Evolutionary conservation across 2,797 vertebrate genomes (phyloP).

Genomic region (Phrynocephalus guinanensis): DNA sequence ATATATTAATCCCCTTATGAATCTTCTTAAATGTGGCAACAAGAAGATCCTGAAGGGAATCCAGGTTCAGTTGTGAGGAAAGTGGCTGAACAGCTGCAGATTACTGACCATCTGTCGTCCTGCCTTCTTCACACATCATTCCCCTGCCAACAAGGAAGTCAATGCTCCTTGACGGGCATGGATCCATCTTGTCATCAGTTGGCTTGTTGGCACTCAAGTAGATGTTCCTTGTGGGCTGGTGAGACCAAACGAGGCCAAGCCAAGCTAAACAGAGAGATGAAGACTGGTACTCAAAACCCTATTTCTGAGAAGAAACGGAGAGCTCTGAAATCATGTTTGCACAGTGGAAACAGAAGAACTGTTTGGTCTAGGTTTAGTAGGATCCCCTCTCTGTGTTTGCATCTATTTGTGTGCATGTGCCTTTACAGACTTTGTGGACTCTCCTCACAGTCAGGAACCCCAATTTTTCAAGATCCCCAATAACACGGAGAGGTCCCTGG

Average conservation of each 20-base stretch:
- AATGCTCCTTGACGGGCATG: not conserved
- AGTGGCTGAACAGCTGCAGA: not conserved
- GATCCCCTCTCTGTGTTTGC: not conserved
- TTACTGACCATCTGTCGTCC: not conserved
- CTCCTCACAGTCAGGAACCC: not conserved
- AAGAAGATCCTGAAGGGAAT: not conserved
- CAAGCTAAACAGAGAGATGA: conserved; percentile 14
- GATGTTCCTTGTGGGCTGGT: conserved; percentile 16
- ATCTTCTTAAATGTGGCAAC: conserved; percentile 10
- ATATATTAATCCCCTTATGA: not conserved
- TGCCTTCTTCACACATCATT: not conserved
- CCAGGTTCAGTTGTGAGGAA: not conserved
- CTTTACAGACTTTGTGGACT: not conserved
- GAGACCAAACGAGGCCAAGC: not conserved
- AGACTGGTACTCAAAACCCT: not conserved
- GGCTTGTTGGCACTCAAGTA: not conserved
- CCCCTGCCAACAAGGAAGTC: not conserved
- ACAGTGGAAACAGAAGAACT: not conserved
- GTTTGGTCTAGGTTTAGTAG: not conserved
- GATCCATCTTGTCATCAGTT: conserved; percentile 8
- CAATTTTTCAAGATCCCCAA: too few relatives aligned
- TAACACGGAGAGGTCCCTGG: too few relatives aligned
- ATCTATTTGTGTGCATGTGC: not conserved
- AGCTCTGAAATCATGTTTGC: conserved; percentile 3
- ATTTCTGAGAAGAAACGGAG: conserved; percentile 1